Conservation (phyloP, 2,113 vertebrate species). For the Maccullochella peelii region DNA sequence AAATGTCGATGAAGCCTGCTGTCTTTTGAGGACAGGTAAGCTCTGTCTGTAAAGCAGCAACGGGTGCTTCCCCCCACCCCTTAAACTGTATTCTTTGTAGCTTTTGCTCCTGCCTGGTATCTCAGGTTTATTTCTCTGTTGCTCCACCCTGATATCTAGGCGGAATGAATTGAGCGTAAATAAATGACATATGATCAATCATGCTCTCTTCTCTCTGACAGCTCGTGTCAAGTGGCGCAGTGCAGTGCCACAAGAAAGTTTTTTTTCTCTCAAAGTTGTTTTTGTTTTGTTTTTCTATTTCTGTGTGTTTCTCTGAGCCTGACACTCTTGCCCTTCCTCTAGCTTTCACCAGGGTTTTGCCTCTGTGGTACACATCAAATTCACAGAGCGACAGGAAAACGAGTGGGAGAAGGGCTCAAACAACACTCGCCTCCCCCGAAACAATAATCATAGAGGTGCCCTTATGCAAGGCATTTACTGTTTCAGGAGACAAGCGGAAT, state of each 20-base stretch:
- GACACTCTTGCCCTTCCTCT: conserved; percentile 37
- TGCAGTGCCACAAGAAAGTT: conserved; percentile 10
- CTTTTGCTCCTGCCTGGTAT: conserved; percentile 49
- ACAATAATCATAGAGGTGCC: conserved; percentile 18
- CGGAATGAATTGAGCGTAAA: conserved; percentile 46
- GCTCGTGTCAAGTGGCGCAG: conserved; percentile 50
- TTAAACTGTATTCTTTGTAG: conserved; percentile 42
- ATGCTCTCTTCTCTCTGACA: conserved; percentile 40
- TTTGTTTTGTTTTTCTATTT: conserved; percentile 11
- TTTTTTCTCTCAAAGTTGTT: conserved; percentile 13
- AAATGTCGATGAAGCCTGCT: conserved; percentile 67
- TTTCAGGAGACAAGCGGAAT: conserved; percentile 18
- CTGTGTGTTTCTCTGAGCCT: conserved; percentile 19
- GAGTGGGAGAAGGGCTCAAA: conserved; percentile 56
- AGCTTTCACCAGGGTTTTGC: conserved; percentile 45
- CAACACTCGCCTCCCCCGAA: conserved; percentile 9
- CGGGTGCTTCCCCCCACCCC: neutral
- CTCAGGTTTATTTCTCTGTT: conserved; percentile 45
- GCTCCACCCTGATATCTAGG: conserved; percentile 42
- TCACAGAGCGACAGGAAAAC: conserved; percentile 36
- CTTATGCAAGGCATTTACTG: conserved; percentile 35
- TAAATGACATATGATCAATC: conserved; percentile 68
- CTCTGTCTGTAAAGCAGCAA: conserved; percentile 51
- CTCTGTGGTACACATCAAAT: conserved; percentile 37
- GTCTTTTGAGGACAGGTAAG: conserved; percentile 71